These are phyloP conservation scores for Andrena chrysosceles DNA, from an alignment of 2,888 invertebrate species.

Conservation along the genomic window DNA sequence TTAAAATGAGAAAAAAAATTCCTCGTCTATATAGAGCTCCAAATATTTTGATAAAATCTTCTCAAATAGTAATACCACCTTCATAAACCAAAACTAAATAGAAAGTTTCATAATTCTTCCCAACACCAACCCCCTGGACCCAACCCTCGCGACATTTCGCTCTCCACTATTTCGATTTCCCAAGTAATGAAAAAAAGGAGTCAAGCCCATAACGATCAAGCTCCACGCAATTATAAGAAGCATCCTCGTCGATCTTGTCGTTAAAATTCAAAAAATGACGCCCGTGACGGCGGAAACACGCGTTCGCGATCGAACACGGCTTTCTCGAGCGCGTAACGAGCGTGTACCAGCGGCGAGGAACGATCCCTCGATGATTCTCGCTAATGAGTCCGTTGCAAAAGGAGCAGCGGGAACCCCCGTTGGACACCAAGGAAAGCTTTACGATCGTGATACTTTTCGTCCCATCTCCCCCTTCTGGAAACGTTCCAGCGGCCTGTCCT, in stretches of 20 bases:
- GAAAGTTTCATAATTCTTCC: not conserved
- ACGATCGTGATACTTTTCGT: constrained; percentile 33
- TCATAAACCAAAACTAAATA: not conserved
- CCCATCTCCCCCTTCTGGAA: not conserved
- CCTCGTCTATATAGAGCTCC: not conserved
- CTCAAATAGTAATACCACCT: not conserved
- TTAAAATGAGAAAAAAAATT: not conserved
- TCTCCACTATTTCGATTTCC: not conserved
- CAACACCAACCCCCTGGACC: not conserved
- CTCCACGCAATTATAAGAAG: constrained; percentile 7
- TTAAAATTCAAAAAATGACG: constrained; percentile 17
- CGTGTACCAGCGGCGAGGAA: constrained; percentile 23
- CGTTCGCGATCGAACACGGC: constrained; percentile 19
- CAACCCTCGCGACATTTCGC: not conserved
- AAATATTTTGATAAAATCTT: not conserved
- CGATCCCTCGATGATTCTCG: constrained; percentile 31
- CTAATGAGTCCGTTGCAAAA: constrained; percentile 34
- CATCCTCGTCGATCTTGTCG: constrained; percentile 9
- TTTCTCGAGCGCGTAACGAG: constrained; percentile 21
- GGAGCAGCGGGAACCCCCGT: constrained; percentile 3
- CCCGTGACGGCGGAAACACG: constrained; percentile 24
- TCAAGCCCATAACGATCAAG: constrained; percentile 3
- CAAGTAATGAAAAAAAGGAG: not conserved
- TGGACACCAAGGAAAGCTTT: constrained; percentile 28
- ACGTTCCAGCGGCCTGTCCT: not conserved